Percentiles rank a stretch among this genome's conserved stretches.
phyloP scores from a whole-genome alignment of 2,797 vertebrate species.

The Botia almorhae region DNA sequence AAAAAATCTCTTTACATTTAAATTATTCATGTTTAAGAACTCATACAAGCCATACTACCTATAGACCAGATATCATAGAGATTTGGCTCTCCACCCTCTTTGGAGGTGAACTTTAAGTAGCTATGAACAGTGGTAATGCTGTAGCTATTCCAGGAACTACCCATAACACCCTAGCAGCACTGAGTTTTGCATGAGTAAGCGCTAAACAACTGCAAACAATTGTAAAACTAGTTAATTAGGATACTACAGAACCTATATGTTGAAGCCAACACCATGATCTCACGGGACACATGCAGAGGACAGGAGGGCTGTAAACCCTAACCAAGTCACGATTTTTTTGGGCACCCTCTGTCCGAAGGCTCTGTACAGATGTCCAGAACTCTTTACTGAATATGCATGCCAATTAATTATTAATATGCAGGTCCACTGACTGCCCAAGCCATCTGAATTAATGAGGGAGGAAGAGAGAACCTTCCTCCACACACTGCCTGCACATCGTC shows the following conservation, averaged over 20 bases:
- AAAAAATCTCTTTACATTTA: too few relatives aligned
- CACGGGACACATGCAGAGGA: not conserved
- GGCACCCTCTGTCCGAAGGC: slow-evolving; percentile 32
- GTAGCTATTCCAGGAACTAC: too few relatives aligned
- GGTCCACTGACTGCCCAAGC: slow-evolving; percentile 55
- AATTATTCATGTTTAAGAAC: not conserved
- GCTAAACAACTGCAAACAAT: not conserved
- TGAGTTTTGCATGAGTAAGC: too few relatives aligned
- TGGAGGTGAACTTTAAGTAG: too few relatives aligned
- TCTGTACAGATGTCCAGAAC: slow-evolving; percentile 50
- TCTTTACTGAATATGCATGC: slow-evolving; percentile 55
- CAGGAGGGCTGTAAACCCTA: slow-evolving; percentile 3
- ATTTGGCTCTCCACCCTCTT: not conserved
- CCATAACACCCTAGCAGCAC: too few relatives aligned
- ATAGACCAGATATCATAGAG: not conserved
- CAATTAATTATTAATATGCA: slow-evolving; percentile 61
- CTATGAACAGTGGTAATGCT: too few relatives aligned
- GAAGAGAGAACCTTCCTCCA: slow-evolving; percentile 29
- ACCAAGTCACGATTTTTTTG: not conserved
- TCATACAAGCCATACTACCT: not conserved
- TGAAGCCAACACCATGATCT: slow-evolving; percentile 8
- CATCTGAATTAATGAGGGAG: slow-evolving; percentile 52
- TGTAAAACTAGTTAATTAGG: not conserved
- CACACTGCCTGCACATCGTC: not conserved
- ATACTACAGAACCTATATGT: not conserved